Evolutionary conservation across 2,113 vertebrate species (phyloP), one percentile per base, ranked within the genome.

Genomic region (Strix uralensis): DNA sequence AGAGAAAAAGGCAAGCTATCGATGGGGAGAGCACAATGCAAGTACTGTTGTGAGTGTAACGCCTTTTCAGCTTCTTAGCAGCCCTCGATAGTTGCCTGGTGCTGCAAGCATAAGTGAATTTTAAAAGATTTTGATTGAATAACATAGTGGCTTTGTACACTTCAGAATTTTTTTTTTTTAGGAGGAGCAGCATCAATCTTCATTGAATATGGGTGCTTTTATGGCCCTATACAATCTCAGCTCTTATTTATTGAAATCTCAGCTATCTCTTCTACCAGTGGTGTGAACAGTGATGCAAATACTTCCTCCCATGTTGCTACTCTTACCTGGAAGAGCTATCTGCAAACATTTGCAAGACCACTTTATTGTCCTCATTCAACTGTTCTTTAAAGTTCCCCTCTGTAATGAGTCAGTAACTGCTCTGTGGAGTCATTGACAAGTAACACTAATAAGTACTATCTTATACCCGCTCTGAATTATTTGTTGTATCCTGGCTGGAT

Each of bases 231-330:
- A 51, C 5, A 20, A 7, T 40, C 18, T 71, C 15, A 46, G 25
- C 5, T 63, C 8, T 9, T 54, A 9, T 57, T 71, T 54, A 73
- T 5, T 57, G 81, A 65, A 42, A 52, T 63, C 15, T 8, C n/a
- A 90, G 10, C 13, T n/a, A 4, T 80, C 12, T 80, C 14, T 77
- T 61, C 29, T 63, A 23, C 30, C 22, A 27, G 7, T 61, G 38
- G 38, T 23, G 9, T 19, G 20, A 77, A 17, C 23, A 72, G 12
- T 9, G 14, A 22, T 51, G 14, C 9, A 81, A 73, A 67, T 55
- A n/a, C n/a, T 78, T 65, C 40, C 15, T 86, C 5, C 16, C 2
- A 0, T 30, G 49, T 20, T 80, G 14, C 34, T 13, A 0, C 15
- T 55, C 49, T 46, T 59, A 32, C 51, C 19, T 2, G 2, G 11